These are phyloP conservation scores for Trochalopteron elliotii DNA, from an alignment of 2,113 vertebrate genomes.

Conservation along the genomic window DNA sequence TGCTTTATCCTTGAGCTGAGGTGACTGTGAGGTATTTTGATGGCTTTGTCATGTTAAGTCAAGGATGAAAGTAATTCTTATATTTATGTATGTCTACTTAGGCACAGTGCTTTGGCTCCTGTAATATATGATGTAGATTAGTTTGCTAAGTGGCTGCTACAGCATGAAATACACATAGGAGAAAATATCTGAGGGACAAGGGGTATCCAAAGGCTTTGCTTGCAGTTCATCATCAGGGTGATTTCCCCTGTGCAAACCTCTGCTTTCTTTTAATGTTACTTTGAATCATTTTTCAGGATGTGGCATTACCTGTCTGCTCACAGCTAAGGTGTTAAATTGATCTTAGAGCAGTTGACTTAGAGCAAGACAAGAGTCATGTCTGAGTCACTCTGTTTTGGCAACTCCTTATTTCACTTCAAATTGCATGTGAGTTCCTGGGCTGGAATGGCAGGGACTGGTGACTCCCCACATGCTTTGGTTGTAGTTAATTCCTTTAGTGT, in stretches of 20 bases:
- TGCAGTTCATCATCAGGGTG: not conserved
- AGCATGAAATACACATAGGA: not conserved
- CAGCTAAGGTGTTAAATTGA: not conserved
- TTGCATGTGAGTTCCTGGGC: not conserved
- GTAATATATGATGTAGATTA: not conserved
- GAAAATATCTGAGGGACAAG: not conserved
- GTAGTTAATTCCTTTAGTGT: not conserved
- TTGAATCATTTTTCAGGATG: not conserved
- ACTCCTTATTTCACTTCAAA: not conserved
- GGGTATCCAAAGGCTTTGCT: not conserved
- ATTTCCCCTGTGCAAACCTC: not conserved
- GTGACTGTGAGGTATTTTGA: not conserved
- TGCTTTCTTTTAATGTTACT: not conserved
- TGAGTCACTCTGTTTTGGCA: not conserved
- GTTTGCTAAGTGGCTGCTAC: not conserved
- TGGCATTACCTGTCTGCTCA: not conserved
- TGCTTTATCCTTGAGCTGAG: not conserved
- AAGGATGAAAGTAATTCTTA: not conserved
- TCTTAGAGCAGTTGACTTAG: not conserved
- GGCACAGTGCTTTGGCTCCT: not conserved
- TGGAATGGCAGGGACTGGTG: not conserved
- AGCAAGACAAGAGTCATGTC: not conserved
- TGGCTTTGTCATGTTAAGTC: constrained; percentile 2
- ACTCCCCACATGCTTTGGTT: not conserved
- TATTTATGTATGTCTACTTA: not conserved